Evolutionary conservation across 1,140 invertebrate species (phyloP), one percentile per base, ranked within the genome.

Genomic region (Ceratina calcarata): DNA sequence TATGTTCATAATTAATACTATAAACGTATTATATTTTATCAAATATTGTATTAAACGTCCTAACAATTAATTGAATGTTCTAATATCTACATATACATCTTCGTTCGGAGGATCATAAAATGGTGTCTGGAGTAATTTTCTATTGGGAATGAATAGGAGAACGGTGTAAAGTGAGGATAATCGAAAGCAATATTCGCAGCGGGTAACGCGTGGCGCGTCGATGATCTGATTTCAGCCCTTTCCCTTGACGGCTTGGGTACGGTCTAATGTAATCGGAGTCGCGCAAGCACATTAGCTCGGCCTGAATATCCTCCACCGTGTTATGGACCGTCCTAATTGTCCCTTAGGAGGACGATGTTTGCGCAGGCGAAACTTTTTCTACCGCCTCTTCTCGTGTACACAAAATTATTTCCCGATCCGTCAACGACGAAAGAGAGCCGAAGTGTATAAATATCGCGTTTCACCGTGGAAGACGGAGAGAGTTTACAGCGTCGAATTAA

Each of bases 341-440:
- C 80, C 60, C 83, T 85, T 68, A 78, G 70, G 71, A 82, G 80
- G 57, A 45, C 71, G 72, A 37, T 61, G 61, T 78, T 60, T 82
- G 66, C 32, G 70, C 57, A 45, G 37, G 37, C 37, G 67, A 76
- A 85, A 65, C 45, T 78, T 85, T 85, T 85, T 78, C 62, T 62
- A 68, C 57, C n/a, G 37, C 27, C 66, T 76, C 76, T 67, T 74
- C 24, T 60, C 71, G 69, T 85, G 71, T 79, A 86, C 83, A 86
- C 62, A 85, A 82, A 86, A 86, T 86, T 86, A 86, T 75, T 82
- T 75, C 70, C 61, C 80, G 71, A 85, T 85, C 73, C 84, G 78
- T 85, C 78, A 81, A 65, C 55, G 61, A 62, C 7, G 37, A 45
- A 6, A 10, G 37, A 32, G 27, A 32, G 6, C 37, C 37, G 37